Percentiles rank a stretch among this genome's conserved stretches.
Evolutionary conservation across 2,797 vertebrate genomes (phyloP).

Genomic region (Amblyopsis hoosieri): DNA sequence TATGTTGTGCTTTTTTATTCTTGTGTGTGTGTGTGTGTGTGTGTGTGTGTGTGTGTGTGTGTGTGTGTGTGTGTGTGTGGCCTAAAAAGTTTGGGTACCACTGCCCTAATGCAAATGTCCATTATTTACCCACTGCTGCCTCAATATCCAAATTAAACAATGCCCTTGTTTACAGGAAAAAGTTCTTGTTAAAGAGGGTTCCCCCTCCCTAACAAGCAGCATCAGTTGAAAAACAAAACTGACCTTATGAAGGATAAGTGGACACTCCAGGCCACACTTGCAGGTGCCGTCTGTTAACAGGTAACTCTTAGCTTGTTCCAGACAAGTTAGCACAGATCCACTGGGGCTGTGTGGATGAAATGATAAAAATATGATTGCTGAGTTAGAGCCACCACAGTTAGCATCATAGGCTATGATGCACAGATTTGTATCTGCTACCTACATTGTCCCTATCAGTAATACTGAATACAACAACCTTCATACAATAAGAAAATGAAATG

Average conservation of each 20-base stretch:
- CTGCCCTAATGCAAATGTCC: too few relatives aligned
- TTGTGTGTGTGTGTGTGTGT: too few relatives aligned
- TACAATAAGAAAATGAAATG: too few relatives aligned
- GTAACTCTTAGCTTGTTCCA: slow-evolving; percentile 88
- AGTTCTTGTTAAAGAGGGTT: too few relatives aligned
- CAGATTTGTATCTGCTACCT: not conserved
- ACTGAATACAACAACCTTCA: not conserved
- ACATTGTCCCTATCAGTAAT: not conserved
- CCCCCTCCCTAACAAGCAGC: too few relatives aligned
- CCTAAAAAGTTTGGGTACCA: too few relatives aligned
- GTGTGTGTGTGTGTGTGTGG: too few relatives aligned
- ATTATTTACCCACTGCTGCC: too few relatives aligned
- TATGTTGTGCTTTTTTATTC: too few relatives aligned
- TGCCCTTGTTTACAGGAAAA: too few relatives aligned
- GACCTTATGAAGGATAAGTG: slow-evolving; percentile 88
- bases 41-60: too few relatives aligned
- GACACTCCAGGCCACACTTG: slow-evolving; percentile 89
- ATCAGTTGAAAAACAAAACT: slow-evolving; percentile 15
- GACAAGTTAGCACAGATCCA: slow-evolving; percentile 87
- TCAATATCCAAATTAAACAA: too few relatives aligned
- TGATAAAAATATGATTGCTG: not conserved
- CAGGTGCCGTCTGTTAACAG: slow-evolving; percentile 87
- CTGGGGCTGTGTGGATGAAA: slow-evolving; percentile 78
- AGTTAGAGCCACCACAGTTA: not conserved
- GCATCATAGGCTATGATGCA: not conserved